Evolutionary conservation across 2,113 vertebrate genomes (phyloP).

Genomic region (Tyrannus savana): DNA sequence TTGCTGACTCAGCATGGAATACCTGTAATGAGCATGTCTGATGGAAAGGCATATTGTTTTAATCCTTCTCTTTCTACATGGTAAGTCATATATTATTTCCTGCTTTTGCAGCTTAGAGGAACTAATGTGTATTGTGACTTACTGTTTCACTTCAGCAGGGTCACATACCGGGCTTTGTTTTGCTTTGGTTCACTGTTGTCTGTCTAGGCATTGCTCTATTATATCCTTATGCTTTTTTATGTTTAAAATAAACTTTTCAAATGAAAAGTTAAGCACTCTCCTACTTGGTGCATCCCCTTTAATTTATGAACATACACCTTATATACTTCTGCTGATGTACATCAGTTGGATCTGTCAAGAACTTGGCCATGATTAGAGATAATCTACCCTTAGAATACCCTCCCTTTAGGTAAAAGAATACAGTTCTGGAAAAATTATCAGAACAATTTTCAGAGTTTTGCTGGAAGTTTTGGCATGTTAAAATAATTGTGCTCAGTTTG

Average conservation of each 20-base stretch:
- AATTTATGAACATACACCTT: not conserved
- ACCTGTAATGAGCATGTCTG: conserved; percentile 90
- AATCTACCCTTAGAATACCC: not conserved
- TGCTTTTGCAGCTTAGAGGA: not conserved
- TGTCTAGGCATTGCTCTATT: not conserved
- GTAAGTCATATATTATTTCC: conserved; percentile 67
- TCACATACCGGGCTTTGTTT: not conserved
- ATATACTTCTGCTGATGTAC: not conserved
- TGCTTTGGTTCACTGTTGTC: not conserved
- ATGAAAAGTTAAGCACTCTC: not conserved
- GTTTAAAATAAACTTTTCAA: not conserved
- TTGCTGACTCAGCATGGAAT: conserved; percentile 94
- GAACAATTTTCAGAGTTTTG: not conserved
- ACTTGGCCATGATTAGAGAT: not conserved
- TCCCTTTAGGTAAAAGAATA: not conserved
- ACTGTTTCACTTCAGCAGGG: not conserved
- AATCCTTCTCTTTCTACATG: conserved; percentile 88
- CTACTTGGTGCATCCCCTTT: not conserved
- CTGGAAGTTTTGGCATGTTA: not conserved
- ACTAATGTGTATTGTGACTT: not conserved
- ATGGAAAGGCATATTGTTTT: conserved; percentile 96
- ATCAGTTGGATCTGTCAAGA: not conserved
- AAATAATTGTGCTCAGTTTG: not conserved
- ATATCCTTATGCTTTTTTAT: not conserved
- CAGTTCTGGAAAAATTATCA: not conserved